Conservation (phyloP, 2,797 vertebrate genomes). For the Pseudochaenichthys georgianus region DNA sequence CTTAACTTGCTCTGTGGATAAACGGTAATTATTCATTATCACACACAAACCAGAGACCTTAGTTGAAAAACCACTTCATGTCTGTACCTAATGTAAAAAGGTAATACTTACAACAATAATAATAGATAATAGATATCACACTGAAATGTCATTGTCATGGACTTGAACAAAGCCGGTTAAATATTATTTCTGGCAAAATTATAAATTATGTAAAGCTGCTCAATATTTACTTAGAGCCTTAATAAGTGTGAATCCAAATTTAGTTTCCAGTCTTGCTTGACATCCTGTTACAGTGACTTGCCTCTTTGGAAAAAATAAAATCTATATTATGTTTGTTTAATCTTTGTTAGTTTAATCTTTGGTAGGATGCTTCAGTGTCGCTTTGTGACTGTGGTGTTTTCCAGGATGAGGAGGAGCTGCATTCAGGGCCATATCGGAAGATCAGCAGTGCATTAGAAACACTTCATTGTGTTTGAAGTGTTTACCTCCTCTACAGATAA, state of each 20-base stretch:
- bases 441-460: constrained; percentile 9
- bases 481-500: constrained; percentile 3
- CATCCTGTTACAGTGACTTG: background rate
- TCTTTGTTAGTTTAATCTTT: background rate
- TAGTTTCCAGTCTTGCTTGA: background rate
- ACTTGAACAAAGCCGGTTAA: background rate
- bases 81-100: no score
- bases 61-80: background rate
- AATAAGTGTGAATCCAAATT: no score
- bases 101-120: background rate
- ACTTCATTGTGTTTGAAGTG: constrained; percentile 14
- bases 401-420: background rate
- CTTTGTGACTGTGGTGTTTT: constrained; percentile 1
- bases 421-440: constrained; percentile 3
- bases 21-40: background rate
- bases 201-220: background rate
- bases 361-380: constrained; percentile 1
- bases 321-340: background rate
- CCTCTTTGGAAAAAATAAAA: background rate
- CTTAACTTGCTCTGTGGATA: background rate
- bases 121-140: background rate
- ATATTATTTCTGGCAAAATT: background rate
- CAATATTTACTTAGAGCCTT: background rate
- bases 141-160: background rate
- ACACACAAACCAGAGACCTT: background rate